These are phyloP conservation scores for Torymus tubicola DNA, from an alignment of 2,888 invertebrate species.

Conservation along the genomic window DNA sequence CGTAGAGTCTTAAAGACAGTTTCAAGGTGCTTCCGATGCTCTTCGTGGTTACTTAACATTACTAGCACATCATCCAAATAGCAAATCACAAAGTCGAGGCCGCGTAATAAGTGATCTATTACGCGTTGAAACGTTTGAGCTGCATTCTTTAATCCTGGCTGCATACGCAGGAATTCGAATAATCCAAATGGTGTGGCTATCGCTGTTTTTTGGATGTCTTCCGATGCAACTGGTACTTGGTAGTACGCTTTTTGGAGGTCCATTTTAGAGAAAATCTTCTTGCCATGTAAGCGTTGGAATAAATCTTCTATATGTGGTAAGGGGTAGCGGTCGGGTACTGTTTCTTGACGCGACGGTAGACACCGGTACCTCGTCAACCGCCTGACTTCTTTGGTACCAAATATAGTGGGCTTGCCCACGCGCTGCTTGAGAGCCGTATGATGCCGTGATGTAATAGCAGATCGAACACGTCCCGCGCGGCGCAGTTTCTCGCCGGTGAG, in stretches of 20 bases:
- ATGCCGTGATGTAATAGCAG: slow-evolving; percentile 71
- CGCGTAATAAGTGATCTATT: too few species aligned
- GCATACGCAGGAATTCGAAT: slow-evolving; percentile 61
- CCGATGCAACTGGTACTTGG: slow-evolving; percentile 66
- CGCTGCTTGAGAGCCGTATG: slow-evolving; percentile 71
- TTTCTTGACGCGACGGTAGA: slow-evolving; percentile 64
- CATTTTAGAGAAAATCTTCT: slow-evolving; percentile 60
- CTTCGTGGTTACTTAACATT: too few species aligned
- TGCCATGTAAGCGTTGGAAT: slow-evolving; percentile 57
- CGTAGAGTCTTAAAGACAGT: too few species aligned
- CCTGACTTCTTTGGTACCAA: slow-evolving; percentile 64
- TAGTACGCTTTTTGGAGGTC: slow-evolving; percentile 64
- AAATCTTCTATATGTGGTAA: slow-evolving; percentile 66
- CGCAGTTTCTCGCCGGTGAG: slow-evolving; percentile 68
- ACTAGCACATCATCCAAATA: too few species aligned
- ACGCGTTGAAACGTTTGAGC: too few species aligned
- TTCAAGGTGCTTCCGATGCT: too few species aligned
- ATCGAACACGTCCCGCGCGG: slow-evolving; percentile 68
- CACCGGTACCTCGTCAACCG: slow-evolving; percentile 63
- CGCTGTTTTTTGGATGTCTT: slow-evolving; percentile 66
- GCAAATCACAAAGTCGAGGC: too few species aligned
- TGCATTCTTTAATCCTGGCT: too few species aligned
- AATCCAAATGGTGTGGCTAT: slow-evolving; percentile 67
- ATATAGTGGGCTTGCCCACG: slow-evolving; percentile 73
- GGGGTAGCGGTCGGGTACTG: slow-evolving; percentile 66